Conservation (phyloP, 1,140 invertebrate genomes). For the Aphidius ervi region DNA sequence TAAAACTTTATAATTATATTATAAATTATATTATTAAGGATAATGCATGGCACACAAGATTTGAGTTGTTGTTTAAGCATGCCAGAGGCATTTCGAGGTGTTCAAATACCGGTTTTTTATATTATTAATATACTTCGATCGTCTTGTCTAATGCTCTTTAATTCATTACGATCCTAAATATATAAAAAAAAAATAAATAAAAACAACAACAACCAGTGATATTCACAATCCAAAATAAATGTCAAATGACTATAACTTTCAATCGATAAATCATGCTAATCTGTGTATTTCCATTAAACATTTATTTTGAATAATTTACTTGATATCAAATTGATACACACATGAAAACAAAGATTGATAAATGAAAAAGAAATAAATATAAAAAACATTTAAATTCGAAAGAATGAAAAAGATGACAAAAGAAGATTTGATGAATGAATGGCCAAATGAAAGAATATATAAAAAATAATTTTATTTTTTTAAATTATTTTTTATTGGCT, state of each 20-base stretch:
- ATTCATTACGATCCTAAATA: conserved; percentile 9
- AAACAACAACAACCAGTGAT: no score
- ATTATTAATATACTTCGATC: conserved; percentile 37
- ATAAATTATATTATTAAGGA: no score
- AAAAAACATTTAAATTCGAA: conserved; percentile 3
- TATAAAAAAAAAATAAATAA: not conserved
- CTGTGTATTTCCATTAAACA: not conserved
- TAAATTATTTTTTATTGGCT: no score
- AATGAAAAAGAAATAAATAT: conserved; percentile 24
- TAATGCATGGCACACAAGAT: no score
- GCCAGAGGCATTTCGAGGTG: not conserved
- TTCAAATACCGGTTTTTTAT: conserved; percentile 31
- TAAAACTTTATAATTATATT: no score
- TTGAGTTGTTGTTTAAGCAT: no score
- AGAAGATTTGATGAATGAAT: not conserved
- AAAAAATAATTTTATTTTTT: conserved; percentile 26
- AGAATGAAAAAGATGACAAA: conserved; percentile 14
- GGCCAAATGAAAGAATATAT: not conserved
- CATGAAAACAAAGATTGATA: conserved; percentile 14
- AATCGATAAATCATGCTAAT: conserved; percentile 4
- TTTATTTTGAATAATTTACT: conserved; percentile 1
- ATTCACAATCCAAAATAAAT: conserved; percentile 9
- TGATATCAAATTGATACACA: not conserved
- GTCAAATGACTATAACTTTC: not conserved
- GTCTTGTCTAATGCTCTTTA: conserved; percentile 6